phyloP scores from a whole-genome alignment of 2,888 invertebrate species.

The Drosophila dives region DNA sequence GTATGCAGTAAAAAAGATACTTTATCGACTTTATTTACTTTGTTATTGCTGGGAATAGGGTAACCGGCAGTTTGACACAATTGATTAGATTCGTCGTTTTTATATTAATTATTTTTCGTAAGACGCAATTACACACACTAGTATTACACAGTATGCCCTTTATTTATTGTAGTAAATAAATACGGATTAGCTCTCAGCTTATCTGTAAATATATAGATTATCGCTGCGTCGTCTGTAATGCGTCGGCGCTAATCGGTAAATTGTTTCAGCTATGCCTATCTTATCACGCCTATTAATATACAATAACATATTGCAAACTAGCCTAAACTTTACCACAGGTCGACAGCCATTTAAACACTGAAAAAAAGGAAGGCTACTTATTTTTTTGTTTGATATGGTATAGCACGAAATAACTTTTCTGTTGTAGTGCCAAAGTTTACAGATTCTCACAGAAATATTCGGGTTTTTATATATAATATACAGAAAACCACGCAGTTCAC shows the following conservation, averaged over 20 bases:
- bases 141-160: constrained; percentile 9
- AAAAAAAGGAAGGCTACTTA: constrained; percentile 1
- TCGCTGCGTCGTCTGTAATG: constrained; percentile 1
- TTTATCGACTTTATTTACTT: too few species aligned
- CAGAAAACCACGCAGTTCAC: too few species aligned
- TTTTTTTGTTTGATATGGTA: neutral
- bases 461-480: neutral
- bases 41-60: neutral
- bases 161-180: constrained; percentile 8
- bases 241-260: constrained; percentile 32
- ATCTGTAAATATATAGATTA: constrained; percentile 8
- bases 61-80: neutral
- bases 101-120: neutral
- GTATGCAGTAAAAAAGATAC: neutral
- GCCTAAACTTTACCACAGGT: neutral
- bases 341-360: constrained; percentile 8
- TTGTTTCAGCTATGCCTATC: constrained; percentile 25
- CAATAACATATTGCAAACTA: constrained; percentile 1
- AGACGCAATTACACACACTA: neutral
- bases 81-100: too few species aligned
- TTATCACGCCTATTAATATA: constrained; percentile 42
- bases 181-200: constrained; percentile 10
- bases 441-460: neutral
- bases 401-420: neutral
- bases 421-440: neutral